These are phyloP conservation scores for Kryphioiulus occultus DNA, from an alignment of 2,888 invertebrate genomes.

Conservation along the genomic window DNA sequence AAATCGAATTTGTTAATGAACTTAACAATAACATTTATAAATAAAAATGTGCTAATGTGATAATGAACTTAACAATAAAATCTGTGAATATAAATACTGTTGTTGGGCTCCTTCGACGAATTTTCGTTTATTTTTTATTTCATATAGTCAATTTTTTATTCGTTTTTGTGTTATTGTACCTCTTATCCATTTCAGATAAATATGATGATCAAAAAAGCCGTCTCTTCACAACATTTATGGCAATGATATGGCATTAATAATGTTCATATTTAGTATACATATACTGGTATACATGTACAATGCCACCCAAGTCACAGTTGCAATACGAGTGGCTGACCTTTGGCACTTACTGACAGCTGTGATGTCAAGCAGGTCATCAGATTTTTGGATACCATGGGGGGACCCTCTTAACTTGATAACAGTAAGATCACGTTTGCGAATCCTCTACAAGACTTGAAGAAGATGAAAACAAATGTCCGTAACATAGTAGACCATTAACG, in stretches of 20 bases:
- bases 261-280: too few relatives aligned
- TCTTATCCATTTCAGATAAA: background rate
- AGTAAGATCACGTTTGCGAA: too few relatives aligned
- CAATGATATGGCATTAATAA: background rate
- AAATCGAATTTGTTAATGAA: slow-evolving; percentile 31
- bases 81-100: too few relatives aligned
- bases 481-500: background rate
- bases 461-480: too few relatives aligned
- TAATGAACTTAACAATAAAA: background rate
- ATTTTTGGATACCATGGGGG: background rate
- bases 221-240: background rate
- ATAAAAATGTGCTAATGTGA: background rate
- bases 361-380: background rate
- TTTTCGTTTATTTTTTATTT: too few relatives aligned
- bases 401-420: background rate
- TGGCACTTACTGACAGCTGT: background rate
- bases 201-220: background rate
- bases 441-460: too few relatives aligned
- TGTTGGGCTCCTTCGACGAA: too few relatives aligned
- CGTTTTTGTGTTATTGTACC: background rate
- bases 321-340: background rate
- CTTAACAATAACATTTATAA: background rate
- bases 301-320: background rate
- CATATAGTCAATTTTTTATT: background rate
- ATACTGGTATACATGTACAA: too few relatives aligned